phyloP scores from a whole-genome alignment of 2,888 invertebrate genomes.

The Drosophila subsilvestris region DNA sequence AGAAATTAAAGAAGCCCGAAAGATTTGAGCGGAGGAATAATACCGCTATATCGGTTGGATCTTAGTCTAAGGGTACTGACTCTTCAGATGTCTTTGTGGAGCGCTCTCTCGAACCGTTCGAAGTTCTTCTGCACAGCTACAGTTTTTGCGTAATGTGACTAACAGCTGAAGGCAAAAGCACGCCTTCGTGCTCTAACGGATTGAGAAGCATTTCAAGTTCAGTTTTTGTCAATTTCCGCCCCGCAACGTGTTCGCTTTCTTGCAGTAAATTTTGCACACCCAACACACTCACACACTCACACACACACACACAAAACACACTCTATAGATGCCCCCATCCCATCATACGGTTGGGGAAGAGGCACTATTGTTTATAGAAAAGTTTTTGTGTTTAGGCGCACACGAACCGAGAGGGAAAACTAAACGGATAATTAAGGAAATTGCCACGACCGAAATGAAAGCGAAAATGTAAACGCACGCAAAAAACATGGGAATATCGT shows the following conservation, averaged over 20 bases:
- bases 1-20: constrained; percentile 55
- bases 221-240: constrained; percentile 19
- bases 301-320: constrained; percentile 5
- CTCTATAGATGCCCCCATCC: too few relatives aligned
- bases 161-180: constrained; percentile 36
- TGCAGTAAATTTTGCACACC: constrained; percentile 11
- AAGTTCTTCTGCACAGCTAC: constrained; percentile 16
- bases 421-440: constrained; percentile 2
- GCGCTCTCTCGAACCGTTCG: neutral
- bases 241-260: constrained; percentile 7
- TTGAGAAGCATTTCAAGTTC: constrained; percentile 49
- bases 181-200: constrained; percentile 12
- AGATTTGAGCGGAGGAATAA: too few relatives aligned
- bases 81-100: neutral
- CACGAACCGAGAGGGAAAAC: constrained; percentile 10
- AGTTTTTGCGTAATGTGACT: constrained; percentile 44
- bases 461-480: neutral
- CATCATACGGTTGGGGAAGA: too few relatives aligned
- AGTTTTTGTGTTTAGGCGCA: constrained; percentile 29
- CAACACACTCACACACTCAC: constrained; percentile 12
- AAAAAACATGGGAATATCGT: constrained; percentile 37
- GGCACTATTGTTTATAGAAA: constrained; percentile 9
- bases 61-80: constrained; percentile 9
- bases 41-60: too few relatives aligned
- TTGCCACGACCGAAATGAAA: neutral